A percentile compares a stretch with the other conserved stretches of the same genome.
Evolutionary conservation across 2,888 invertebrate species (phyloP).

Genomic region (Smittia sp.): DNA sequence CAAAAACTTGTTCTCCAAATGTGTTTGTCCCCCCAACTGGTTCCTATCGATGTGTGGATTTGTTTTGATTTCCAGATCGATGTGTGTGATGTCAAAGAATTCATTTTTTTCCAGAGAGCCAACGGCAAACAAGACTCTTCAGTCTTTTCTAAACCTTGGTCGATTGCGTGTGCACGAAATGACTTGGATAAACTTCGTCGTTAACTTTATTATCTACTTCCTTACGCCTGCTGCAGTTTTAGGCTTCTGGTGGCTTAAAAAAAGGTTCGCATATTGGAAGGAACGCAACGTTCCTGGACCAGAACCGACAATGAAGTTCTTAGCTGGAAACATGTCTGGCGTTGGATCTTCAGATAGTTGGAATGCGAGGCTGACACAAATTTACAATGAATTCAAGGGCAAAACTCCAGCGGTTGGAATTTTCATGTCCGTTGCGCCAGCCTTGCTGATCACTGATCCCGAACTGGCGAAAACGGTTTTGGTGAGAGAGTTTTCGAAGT

Average conservation of each 20-base stretch:
- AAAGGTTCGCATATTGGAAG: conserved; percentile 41
- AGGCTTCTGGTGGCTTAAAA: neutral
- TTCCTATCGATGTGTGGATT: too few species aligned
- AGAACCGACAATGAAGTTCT: conserved; percentile 41
- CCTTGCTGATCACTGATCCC: conserved; percentile 41
- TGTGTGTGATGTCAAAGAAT: too few species aligned
- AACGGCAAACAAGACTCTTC: too few species aligned
- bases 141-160: too few species aligned
- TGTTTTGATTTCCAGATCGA: too few species aligned
- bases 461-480: conserved; percentile 43
- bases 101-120: too few species aligned
- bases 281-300: conserved; percentile 42
- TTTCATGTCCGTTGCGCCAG: conserved; percentile 42
- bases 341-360: neutral
- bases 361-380: neutral
- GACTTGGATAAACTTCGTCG: neutral
- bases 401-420: conserved; percentile 42
- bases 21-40: too few species aligned
- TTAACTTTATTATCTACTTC: neutral
- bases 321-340: conserved; percentile 42
- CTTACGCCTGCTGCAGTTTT: neutral
- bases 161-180: too few species aligned
- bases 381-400: conserved; percentile 42
- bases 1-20: too few species aligned
- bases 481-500: conserved; percentile 42